Evolutionary conservation across 2,888 invertebrate species (phyloP), one percentile per base, ranked within the genome.

Genomic region (Parnassius mnemosyne): DNA sequence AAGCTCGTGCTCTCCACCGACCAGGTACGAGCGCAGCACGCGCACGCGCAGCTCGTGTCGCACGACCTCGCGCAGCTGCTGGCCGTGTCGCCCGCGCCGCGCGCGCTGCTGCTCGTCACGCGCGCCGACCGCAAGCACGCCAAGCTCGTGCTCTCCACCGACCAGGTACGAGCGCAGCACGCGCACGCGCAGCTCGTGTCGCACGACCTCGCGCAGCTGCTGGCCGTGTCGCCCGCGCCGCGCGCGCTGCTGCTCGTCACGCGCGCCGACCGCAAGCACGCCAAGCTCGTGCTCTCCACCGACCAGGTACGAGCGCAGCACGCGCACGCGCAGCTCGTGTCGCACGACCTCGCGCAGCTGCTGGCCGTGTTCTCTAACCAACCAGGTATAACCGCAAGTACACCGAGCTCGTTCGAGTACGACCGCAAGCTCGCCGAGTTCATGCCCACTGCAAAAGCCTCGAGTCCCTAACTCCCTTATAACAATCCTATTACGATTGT

Each of bases 1-100:
- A 97, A 97, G 91, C 97, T 97, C 66, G 97, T 98, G 80, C 94
- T 98, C 68, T 97, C 97, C 63, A 98, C 98, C 9, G 96, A 97
- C 68, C 96, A 97, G 94, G 97, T 96, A 56, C 10, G 9, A 11
- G 7, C 51, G 10, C 51, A 25, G 25, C 25, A 25, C 25, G 95
- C 97, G 12, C 94, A 98, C 73, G 96, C 96, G 77, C 95, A 97
- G 47, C 93, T 98, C 1, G 97, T 97, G 83, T 97, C 97, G 70
- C 97, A 97, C 88, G 97, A 97, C 81, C 98, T 97, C 87, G 94
- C 94, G 70, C 96, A 96, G 75, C 96, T 98, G 78, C 97, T 97
- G 11, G 98, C 98, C 83, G 98, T 98, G 12, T 97, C 98, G 83
- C 94, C 94, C 73, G 98, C 98, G 20, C 94, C 98, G 65, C 97